Percentiles rank a stretch among this genome's conserved stretches.
Conservation (phyloP, 2,888 invertebrate species). For the Capitulum mitella region DNA sequence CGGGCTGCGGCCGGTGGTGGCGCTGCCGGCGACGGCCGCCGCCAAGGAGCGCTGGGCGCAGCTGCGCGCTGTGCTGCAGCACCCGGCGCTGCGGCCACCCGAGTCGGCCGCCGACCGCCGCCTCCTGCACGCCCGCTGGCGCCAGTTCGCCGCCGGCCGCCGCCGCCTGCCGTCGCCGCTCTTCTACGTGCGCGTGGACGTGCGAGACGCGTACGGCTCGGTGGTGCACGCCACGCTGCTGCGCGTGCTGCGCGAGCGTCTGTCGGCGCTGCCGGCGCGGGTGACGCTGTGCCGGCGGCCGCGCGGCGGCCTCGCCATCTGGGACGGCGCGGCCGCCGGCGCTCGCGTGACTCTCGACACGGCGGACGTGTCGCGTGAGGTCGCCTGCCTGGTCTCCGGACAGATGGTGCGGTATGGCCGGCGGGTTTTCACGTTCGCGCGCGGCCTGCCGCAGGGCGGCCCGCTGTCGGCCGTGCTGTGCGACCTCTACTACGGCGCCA, state of each 20-base stretch:
- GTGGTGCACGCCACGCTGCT: constrained; percentile 24
- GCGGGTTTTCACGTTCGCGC: not conserved
- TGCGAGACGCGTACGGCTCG: constrained; percentile 28
- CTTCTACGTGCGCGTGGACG: constrained; percentile 21
- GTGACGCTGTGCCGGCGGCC: not conserved
- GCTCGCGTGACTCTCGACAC: not conserved
- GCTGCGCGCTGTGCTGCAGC: not conserved
- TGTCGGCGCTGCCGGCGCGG: constrained; percentile 2
- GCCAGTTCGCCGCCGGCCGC: not conserved
- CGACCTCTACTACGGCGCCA: constrained; percentile 22
- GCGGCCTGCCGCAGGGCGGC: constrained; percentile 26
- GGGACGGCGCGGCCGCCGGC: not conserved
- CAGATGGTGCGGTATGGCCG: not conserved
- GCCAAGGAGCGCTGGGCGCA: not conserved
- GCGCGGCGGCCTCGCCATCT: not conserved
- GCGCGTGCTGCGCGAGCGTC: not conserved
- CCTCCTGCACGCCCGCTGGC: not conserved
- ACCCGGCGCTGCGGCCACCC: not conserved
- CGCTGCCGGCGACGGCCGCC: not conserved
- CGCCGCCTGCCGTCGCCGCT: constrained; percentile 16
- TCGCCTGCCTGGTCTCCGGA: not conserved
- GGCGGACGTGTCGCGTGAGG: not conserved
- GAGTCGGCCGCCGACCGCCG: not conserved
- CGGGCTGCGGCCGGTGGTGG: not conserved
- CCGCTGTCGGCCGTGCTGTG: constrained; percentile 24